These are phyloP conservation scores for Oreochromis mossambicus DNA, from an alignment of 2,797 vertebrate genomes.

Conservation along the genomic window DNA sequence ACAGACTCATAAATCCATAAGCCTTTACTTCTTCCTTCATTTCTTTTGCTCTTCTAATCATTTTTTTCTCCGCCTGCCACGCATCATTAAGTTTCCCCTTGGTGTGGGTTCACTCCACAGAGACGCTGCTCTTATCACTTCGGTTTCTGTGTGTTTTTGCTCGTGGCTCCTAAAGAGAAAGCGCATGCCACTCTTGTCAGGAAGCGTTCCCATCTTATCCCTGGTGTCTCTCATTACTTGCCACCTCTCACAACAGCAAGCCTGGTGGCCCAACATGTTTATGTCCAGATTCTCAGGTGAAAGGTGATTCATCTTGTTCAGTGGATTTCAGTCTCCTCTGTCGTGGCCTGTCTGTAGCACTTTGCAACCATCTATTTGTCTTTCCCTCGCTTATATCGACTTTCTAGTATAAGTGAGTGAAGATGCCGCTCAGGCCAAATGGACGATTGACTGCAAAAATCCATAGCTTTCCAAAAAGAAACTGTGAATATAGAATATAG, in stretches of 20 bases:
- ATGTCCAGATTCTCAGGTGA: conserved; percentile 2
- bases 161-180: neutral
- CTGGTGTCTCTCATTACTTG: conserved; percentile 1
- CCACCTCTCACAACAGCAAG: neutral
- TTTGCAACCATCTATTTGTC: neutral
- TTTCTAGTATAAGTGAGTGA: neutral
- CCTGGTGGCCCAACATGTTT: neutral
- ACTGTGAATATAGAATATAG: too few relatives aligned
- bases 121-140: neutral
- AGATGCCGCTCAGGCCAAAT: neutral
- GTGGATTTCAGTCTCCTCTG: neutral
- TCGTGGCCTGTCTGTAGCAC: neutral
- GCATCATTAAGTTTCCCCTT: conserved; percentile 39
- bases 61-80: neutral
- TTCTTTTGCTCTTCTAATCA: conserved; percentile 14
- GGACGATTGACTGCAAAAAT: neutral
- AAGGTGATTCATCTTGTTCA: conserved; percentile 44
- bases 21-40: neutral
- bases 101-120: neutral
- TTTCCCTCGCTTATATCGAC: neutral
- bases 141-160: neutral
- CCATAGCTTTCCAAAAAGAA: neutral
- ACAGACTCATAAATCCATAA: neutral
- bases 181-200: neutral
- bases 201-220: neutral